Percentiles rank a stretch among this genome's conserved stretches.
Conservation (phyloP, 53 echinoderm and acorn worm species). For the Pentamera pediparva region DNA sequence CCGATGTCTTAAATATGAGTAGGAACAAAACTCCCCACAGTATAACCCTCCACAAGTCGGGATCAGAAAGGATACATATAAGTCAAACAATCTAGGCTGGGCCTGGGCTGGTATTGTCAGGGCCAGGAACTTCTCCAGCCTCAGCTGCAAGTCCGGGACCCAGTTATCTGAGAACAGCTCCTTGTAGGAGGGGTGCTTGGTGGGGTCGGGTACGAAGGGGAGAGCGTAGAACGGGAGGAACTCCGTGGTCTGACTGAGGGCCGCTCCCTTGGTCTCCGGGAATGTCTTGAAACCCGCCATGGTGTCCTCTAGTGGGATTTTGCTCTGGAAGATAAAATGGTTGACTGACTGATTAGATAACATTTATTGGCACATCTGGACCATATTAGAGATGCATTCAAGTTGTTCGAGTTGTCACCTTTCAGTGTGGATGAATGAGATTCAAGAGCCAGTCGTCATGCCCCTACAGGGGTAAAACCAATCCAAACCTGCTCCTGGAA, state of each 20-base stretch:
- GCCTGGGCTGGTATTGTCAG: conserved; percentile 76
- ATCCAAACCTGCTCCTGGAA: too few species aligned
- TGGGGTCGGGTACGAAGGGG: conserved; percentile 96
- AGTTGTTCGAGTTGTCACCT: too few species aligned
- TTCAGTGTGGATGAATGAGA: neutral
- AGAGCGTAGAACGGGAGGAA: conserved; percentile 97
- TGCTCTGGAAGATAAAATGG: conserved; percentile 48
- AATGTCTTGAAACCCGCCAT: conserved; percentile 89
- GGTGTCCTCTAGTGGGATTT: conserved; percentile 69
- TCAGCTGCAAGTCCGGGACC: conserved; percentile 84
- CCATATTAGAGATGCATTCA: too few species aligned
- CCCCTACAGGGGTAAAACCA: too few species aligned
- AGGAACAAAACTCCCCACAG: neutral
- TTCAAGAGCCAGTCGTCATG: neutral
- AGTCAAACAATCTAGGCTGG: conserved; percentile 85
- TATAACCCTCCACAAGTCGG: neutral
- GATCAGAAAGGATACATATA: conserved; percentile 71
- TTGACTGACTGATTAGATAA: too few species aligned
- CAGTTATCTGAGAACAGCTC: conserved; percentile 90
- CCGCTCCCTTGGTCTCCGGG: conserved; percentile 81
- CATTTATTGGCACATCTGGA: too few species aligned
- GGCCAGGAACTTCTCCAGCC: conserved; percentile 91
- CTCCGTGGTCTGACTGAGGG: conserved; percentile 91
- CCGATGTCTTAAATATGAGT: too few species aligned
- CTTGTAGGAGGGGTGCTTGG: conserved; percentile 95